Conservation (phyloP, 2,797 vertebrate species). For the Ataeniobius toweri region DNA sequence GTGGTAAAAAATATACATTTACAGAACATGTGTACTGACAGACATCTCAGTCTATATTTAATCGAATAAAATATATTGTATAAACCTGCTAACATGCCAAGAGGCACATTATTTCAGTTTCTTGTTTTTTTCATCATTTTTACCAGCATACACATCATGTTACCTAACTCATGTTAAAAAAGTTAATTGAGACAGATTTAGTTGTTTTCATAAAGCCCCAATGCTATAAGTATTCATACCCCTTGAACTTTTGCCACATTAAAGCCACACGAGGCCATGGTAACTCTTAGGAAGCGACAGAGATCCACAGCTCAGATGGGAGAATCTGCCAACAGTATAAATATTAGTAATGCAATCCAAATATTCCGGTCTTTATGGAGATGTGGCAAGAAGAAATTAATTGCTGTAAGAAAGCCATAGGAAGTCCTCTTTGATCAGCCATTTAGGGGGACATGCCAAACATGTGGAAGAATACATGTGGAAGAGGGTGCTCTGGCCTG, state of each 20-base stretch:
- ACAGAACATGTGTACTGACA: no score
- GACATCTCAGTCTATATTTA: not conserved
- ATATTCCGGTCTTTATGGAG: no score
- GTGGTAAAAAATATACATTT: not conserved
- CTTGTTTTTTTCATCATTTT: not conserved
- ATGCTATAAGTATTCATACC: no score
- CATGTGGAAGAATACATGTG: no score
- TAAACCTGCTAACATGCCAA: not conserved
- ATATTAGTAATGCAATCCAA: no score
- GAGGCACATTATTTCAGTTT: not conserved
- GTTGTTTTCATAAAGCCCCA: no score
- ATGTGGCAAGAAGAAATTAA: no score
- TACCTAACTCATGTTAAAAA: no score
- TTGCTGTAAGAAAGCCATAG: not conserved
- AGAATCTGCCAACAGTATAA: not conserved
- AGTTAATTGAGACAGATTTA: no score
- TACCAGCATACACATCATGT: not conserved
- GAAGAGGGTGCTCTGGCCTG: not conserved
- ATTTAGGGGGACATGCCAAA: not conserved
- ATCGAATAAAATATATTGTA: not conserved
- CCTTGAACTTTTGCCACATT: not conserved
- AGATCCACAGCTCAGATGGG: not conserved
- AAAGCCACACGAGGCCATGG: not conserved
- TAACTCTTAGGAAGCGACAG: not conserved
- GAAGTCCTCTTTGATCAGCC: not conserved